Percentiles rank a stretch among this genome's conserved stretches.
These are phyloP conservation scores for Adineta ricciae DNA, from an alignment of 2,888 invertebrate species.

Conservation along the genomic window DNA sequence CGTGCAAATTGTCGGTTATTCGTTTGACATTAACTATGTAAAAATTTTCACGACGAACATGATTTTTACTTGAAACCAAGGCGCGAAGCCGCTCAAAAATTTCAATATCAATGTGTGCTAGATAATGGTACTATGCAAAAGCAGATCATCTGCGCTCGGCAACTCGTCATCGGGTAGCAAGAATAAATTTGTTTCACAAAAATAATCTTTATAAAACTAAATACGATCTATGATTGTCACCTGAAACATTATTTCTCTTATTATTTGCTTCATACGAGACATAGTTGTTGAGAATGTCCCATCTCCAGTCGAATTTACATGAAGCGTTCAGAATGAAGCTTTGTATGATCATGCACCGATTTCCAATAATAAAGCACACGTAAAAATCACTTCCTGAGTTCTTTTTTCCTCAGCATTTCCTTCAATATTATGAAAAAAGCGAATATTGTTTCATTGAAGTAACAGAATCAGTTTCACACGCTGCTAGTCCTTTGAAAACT, in stretches of 20 bases:
- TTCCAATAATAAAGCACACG: not conserved
- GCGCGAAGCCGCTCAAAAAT: no score
- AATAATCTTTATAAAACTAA: no score
- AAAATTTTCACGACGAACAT: no score
- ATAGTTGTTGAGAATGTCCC: not conserved
- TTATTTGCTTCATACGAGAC: not conserved
- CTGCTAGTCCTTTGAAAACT: not conserved
- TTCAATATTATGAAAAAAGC: not conserved
- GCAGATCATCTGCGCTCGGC: no score
- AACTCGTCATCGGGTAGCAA: no score
- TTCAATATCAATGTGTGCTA: no score
- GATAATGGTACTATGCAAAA: no score
- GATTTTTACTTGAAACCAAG: no score
- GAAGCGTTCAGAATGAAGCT: not conserved
- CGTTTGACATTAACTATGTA: no score
- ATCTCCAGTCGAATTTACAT: not conserved
- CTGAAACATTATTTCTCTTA: not conserved
- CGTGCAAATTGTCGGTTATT: no score
- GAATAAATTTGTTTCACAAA: no score
- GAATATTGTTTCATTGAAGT: not conserved
- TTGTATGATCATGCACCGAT: not conserved
- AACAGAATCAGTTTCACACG: not conserved
- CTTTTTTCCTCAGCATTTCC: not conserved
- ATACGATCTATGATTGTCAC: no score
- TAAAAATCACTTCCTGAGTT: not conserved